Percentiles rank a stretch among this genome's conserved stretches.
phyloP scores from a whole-genome alignment of 1,140 invertebrate genomes.

The Propsilocerus akamusi region DNA sequence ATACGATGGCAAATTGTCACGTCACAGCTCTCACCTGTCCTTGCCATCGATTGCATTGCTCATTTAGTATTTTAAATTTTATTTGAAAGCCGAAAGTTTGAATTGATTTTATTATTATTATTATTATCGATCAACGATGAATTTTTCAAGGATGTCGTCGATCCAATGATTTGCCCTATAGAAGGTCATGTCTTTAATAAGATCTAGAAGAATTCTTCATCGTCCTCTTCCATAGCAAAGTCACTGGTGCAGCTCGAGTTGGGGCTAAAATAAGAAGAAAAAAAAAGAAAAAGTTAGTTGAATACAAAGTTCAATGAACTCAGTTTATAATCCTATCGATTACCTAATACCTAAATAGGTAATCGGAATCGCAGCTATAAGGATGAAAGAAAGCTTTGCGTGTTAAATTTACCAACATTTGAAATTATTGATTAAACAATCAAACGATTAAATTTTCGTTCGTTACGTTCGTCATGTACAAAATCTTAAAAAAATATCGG shows the following conservation, averaged over 20 bases:
- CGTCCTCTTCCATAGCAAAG: conserved; percentile 43
- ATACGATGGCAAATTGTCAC: conserved; percentile 11
- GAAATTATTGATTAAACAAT: too few species aligned
- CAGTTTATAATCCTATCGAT: too few species aligned
- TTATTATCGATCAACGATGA: not conserved
- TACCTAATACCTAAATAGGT: too few species aligned
- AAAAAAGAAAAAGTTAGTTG: not conserved
- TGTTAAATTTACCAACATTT: too few species aligned
- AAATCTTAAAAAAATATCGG: too few species aligned
- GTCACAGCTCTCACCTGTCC: conserved; percentile 12
- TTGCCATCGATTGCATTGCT: conserved; percentile 9
- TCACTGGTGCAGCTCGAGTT: conserved; percentile 37
- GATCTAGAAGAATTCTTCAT: conserved; percentile 13
- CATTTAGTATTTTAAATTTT: conserved; percentile 1
- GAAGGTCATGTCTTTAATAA: not conserved
- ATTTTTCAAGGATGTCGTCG: not conserved
- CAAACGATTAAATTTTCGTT: too few species aligned
- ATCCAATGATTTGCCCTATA: not conserved
- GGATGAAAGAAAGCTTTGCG: too few species aligned
- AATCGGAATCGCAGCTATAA: too few species aligned
- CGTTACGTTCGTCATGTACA: too few species aligned
- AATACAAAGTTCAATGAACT: too few species aligned
- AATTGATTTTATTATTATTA: not conserved
- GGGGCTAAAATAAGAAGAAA: conserved; percentile 32
- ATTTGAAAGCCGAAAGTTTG: conserved; percentile 1